A percentile compares a stretch with the other conserved stretches of the same genome.
Evolutionary conservation across 2,797 vertebrate species (phyloP).

Genomic region (Paedocypris micromegethes): DNA sequence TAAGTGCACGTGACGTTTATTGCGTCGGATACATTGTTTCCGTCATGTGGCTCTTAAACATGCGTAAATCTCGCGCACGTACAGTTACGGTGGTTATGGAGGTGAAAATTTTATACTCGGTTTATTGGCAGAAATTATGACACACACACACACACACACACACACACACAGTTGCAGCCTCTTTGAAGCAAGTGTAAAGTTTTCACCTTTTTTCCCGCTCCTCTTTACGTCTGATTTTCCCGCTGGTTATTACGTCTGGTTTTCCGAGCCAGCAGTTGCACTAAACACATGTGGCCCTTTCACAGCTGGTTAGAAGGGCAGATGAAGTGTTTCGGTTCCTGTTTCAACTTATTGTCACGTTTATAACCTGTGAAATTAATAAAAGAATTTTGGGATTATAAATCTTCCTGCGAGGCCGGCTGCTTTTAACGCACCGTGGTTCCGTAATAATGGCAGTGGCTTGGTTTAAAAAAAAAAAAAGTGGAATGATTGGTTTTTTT

Average conservation of each 20-base stretch:
- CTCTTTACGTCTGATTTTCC: slow-evolving; percentile 7
- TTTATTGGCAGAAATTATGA: slow-evolving; percentile 28
- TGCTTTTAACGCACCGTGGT: slow-evolving; percentile 1
- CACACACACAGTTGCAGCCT: slow-evolving; percentile 40
- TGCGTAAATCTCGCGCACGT: neutral
- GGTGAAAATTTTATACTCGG: slow-evolving; percentile 7
- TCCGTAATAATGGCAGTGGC: neutral
- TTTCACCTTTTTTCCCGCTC: slow-evolving; percentile 49
- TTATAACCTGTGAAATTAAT: slow-evolving; percentile 18
- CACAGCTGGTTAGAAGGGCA: slow-evolving; percentile 18
- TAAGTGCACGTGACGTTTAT: slow-evolving; percentile 54
- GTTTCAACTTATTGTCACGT: slow-evolving; percentile 15
- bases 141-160: slow-evolving; percentile 39
- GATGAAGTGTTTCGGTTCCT: slow-evolving; percentile 54
- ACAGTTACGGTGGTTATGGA: slow-evolving; percentile 40
- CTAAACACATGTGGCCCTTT: slow-evolving; percentile 19
- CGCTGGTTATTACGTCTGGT: too few relatives aligned
- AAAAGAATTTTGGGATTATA: neutral
- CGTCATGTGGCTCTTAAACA: slow-evolving; percentile 56
- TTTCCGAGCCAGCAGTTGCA: neutral
- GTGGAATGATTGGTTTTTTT: neutral
- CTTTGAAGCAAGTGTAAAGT: slow-evolving; percentile 60
- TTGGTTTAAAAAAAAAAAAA: too few relatives aligned
- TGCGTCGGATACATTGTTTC: slow-evolving; percentile 48
- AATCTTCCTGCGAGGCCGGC: slow-evolving; percentile 3